Base-by-base conservation (phyloP, 2,797 vertebrate genomes). In the Aphelocoma californica region DNA sequence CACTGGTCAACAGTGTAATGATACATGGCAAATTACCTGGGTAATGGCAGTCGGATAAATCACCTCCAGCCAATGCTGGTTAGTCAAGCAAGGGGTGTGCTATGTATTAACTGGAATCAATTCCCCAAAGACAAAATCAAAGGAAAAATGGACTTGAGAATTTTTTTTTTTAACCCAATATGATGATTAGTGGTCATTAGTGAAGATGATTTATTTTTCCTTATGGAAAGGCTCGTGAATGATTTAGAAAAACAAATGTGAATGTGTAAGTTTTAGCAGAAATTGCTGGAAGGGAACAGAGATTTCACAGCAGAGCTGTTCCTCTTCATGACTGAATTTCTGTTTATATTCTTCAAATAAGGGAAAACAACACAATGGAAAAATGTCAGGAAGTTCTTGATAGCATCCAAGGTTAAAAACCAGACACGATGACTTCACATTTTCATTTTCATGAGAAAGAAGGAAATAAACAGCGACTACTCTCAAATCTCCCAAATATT, bases 21-120 rank as follows among this genome's bases (percentile, higher is more conserved):
- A 94, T 95, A 96, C 95, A 95, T 93, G 93, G 92, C 95, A 93
- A 96, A 93, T 96, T 95, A 95, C 87, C 93, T 75, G 48, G 89
- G 80, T 88, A 95, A 96, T 96, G 95, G 89, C 93, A 96, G 85
- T 56, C 0, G 2, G 92, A 96, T 96, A 97, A 96, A 96, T 97
- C 92, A 95, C 91, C 87, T 92, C 75, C 72, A 96, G 84, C 91
- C 88, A 94, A 12, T 81, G 84, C 84, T 95, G 86, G 54, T 71
- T 90, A 94, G 89, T 79, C 87, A 86, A 72, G 69, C 23, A 16
- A 95, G 38, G 65, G 57, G 51, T 67, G 86, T 75, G 71, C 91
- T 79, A 3, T 78, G 72, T 91, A 56, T 81, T 92, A 95, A 86
- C 89, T 91, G 95, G 87, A 96, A 90, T n/a, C 75, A 83, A 56